Evolutionary conservation across 2,888 invertebrate genomes (phyloP).

Genomic region (Drosophila pseudotalamancana): DNA sequence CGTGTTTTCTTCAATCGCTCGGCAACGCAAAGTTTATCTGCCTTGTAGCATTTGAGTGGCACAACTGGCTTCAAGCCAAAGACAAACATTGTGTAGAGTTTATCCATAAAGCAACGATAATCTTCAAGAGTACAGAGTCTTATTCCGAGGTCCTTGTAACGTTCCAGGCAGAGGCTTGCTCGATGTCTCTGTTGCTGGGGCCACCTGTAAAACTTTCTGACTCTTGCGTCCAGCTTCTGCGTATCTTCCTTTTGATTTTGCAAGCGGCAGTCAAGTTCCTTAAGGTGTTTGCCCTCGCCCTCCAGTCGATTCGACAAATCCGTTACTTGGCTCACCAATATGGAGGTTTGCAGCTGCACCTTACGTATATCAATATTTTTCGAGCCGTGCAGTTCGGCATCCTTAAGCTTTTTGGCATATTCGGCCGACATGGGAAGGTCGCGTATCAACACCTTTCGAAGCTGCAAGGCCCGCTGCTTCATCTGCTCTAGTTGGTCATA

Average conservation of each 20-base stretch:
- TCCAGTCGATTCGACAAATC: not conserved
- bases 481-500: slow-evolving; percentile 30
- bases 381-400: slow-evolving; percentile 1
- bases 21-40: not conserved
- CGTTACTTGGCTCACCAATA: not conserved
- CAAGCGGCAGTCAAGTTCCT: not conserved
- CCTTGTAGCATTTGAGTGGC: not conserved
- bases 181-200: slow-evolving; percentile 4
- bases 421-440: not conserved
- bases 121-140: not conserved
- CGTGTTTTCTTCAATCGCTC: not conserved
- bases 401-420: not conserved
- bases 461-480: slow-evolving; percentile 25
- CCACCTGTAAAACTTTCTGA: slow-evolving; percentile 11
- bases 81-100: not conserved
- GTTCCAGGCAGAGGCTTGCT: slow-evolving; percentile 25
- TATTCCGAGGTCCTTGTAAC: slow-evolving; percentile 14
- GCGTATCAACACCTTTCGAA: slow-evolving; percentile 8
- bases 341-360: slow-evolving; percentile 1
- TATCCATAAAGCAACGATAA: not conserved
- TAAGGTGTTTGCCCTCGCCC: not conserved
- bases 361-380: slow-evolving; percentile 4
- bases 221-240: not conserved
- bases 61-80: too few relatives aligned
- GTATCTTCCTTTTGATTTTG: not conserved